Conservation (phyloP, 1,140 invertebrate species). For the Campoletis sonorensis region DNA sequence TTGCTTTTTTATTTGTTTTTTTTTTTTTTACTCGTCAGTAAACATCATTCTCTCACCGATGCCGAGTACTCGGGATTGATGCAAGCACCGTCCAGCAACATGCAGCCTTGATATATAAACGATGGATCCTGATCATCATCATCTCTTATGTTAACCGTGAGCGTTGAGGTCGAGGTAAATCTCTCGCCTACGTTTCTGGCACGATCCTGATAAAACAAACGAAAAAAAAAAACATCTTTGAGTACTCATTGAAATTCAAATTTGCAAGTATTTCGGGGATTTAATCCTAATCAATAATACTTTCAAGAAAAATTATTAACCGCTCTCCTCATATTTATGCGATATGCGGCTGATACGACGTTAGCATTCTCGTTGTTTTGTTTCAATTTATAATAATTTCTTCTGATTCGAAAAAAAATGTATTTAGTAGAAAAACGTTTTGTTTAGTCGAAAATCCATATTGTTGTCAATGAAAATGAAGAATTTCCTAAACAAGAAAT, state of each 20-base stretch:
- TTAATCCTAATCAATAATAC: not conserved
- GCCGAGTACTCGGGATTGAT: slow-evolving; percentile 89
- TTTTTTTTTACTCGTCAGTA: slow-evolving; percentile 27
- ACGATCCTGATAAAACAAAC: slow-evolving; percentile 82
- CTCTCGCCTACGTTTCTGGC: slow-evolving; percentile 85
- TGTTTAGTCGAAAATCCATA: too few relatives aligned
- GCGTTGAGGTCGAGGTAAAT: slow-evolving; percentile 88
- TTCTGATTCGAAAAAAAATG: too few relatives aligned
- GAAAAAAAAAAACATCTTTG: not conserved
- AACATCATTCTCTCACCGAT: slow-evolving; percentile 76
- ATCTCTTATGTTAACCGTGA: slow-evolving; percentile 91
- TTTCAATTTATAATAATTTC: too few relatives aligned
- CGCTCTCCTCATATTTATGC: not conserved
- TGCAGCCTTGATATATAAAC: slow-evolving; percentile 90
- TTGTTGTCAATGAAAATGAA: too few relatives aligned
- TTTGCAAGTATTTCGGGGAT: not conserved
- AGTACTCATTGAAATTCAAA: not conserved
- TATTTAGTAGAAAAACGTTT: too few relatives aligned
- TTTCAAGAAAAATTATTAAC: not conserved
- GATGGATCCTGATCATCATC: slow-evolving; percentile 93
- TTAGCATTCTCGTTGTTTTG: too few relatives aligned
- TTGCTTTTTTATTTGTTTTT: not conserved
- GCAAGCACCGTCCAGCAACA: slow-evolving; percentile 86
- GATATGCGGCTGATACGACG: too few relatives aligned
- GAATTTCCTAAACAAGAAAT: too few relatives aligned